Base-by-base conservation (phyloP, 2,888 invertebrate species). In the Chalcis sispes region DNA sequence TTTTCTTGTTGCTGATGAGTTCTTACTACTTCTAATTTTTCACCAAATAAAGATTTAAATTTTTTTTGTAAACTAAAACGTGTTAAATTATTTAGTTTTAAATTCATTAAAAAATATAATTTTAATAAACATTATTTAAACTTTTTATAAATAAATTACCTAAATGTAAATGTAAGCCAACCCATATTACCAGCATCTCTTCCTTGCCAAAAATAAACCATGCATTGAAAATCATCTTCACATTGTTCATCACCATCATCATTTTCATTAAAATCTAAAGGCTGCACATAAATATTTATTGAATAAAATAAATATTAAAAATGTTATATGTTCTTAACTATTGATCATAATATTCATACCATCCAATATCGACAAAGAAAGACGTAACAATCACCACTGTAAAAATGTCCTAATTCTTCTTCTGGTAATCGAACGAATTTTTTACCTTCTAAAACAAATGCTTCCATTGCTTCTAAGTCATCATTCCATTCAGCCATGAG, bases 201-300 rank as follows among this genome's bases (percentile, higher is more conserved):
- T 0, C 99, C 99, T 90, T 99, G 99, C 99, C 99, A 99, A 91
- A 99, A 99, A 90, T 99, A 99, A n/a, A 99, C 98, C 61, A 98
- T 96, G 90, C 98, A 98, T 85, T 96, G 96, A 84, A 94, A 95
- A 85, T 95, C 94, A 81, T 93, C 93, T 83, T 93, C 93, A 13
- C 84, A 85, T 66, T 89, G 90, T 1, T 90, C 91, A 3, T 91
- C 90, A 15, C 91, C 91, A 1, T 89, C 90, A 69, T 92, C 92
- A 42, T 91, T 92, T 1, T 90, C 90, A 4, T 91, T 91, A 0
- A 87, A 85, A 15, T 89, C 90, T 42, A 86, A 78, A 20, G 87
- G 87, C 89, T 89, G 18, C 15, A n/a, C n/a, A n/a, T n/a, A n/a
- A 48, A 59, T 48, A 25, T 50, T 48, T 18, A 64, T 72, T 23